Evolutionary conservation across 2,113 vertebrate genomes (phyloP), one percentile per base, ranked within the genome.

Genomic region (Semnornis frantzii): DNA sequence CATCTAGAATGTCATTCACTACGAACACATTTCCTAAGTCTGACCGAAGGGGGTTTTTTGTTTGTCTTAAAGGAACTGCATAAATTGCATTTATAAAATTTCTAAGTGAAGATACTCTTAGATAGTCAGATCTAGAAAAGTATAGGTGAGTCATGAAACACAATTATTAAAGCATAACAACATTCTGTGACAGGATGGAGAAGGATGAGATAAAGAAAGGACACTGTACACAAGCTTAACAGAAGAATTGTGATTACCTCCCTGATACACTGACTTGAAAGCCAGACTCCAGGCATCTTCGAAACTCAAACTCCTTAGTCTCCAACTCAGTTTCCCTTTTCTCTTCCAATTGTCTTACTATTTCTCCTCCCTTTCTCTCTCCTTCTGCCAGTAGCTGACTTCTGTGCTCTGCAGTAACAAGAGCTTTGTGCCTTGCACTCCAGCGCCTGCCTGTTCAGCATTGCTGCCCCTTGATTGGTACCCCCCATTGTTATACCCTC

Each of bases 391-490:
- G 18, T 2, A 91, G 17, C 14, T 57, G 25, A 16, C 83, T 75
- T 44, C 54, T 10, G 54, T 62, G 65, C 48, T 75, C 62, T 42
- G 50, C 73, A 48, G 37, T 34, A 74, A 42, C 7, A 4, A 42
- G 69, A 68, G 31, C 85, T 64, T 46, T 59, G 42, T n/a, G 83
- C 80, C 84, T 58, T 48, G 65, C 12, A 62, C 80, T 44, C 70
- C 57, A 71, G 82, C 2, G 8, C 70, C 60, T 72, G 73, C 66
- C 59, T 68, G 93, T 86, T 95, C 93, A 94, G 88, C 90, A 65
- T 15, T 96, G 88, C 80, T 96, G 83, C 83, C 73, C 86, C 64
- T 96, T 96, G 93, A 92, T 75, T 81, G 57, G 48, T 88, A 66
- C 33, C 85, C 72, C 92, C 77, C 5, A 0, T 34, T 60, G 80